These are phyloP conservation scores for Monochamus alternatus DNA, from an alignment of 2,888 invertebrate genomes.

Conservation along the genomic window DNA sequence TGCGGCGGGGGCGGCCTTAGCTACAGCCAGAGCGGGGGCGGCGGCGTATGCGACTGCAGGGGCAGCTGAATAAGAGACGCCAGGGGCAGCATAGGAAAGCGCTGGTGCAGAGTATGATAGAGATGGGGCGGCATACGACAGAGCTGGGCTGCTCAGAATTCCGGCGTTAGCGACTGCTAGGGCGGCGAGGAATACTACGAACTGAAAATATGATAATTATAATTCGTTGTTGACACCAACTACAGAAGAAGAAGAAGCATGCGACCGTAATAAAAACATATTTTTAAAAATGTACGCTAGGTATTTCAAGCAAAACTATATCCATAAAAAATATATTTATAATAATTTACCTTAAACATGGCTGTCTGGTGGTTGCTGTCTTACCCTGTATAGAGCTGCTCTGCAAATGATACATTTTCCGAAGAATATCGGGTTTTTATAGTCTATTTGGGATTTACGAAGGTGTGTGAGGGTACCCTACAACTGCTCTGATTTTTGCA, in stretches of 20 bases:
- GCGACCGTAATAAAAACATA: too few species aligned
- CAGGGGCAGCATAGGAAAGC: constrained; percentile 22
- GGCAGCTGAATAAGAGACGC: constrained; percentile 9
- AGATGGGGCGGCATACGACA: constrained; percentile 17
- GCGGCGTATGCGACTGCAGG: constrained; percentile 20
- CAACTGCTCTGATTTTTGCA: constrained; percentile 30
- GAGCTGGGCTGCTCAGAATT: constrained; percentile 69
- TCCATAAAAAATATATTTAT: not conserved
- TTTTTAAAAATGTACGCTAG: too few species aligned
- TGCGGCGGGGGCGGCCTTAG: constrained; percentile 14
- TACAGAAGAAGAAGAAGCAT: too few species aligned
- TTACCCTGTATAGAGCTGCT: too few species aligned
- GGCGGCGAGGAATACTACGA: constrained; percentile 74
- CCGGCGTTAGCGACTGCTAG: constrained; percentile 74
- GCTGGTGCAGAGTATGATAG: constrained; percentile 62
- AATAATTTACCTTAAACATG: not conserved
- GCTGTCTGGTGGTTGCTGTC: constrained; percentile 4
- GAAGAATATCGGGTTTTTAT: constrained; percentile 21
- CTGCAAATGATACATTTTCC: constrained; percentile 19
- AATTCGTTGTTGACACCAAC: not conserved
- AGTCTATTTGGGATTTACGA: constrained; percentile 7
- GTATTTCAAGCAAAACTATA: not conserved
- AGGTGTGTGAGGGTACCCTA: constrained; percentile 17
- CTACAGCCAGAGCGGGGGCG: constrained; percentile 25
- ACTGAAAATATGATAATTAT: constrained; percentile 63